A percentile compares a stretch with the other conserved stretches of the same genome.
These are phyloP conservation scores for Itoplectis maculator DNA, from an alignment of 2,888 invertebrate genomes.

Conservation along the genomic window DNA sequence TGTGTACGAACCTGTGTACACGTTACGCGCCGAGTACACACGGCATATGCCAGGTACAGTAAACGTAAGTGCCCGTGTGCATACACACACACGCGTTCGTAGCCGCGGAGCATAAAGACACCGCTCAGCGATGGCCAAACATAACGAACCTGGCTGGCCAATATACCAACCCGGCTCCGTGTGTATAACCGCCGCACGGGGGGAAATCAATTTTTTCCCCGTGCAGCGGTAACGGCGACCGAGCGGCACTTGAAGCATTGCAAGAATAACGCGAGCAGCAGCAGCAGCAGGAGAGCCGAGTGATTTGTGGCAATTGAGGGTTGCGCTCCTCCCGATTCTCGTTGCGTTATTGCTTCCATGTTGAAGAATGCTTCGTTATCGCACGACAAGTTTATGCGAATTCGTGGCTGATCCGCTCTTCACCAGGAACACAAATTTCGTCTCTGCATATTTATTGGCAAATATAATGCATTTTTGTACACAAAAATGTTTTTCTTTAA, in stretches of 20 bases:
- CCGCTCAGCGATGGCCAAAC: slow-evolving; percentile 10
- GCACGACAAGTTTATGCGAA: neutral
- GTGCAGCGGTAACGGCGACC: neutral
- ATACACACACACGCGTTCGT: too few species aligned
- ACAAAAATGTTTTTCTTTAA: neutral
- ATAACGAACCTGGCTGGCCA: slow-evolving; percentile 17
- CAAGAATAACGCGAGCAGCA: neutral
- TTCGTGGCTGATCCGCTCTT: neutral
- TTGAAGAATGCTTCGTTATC: neutral
- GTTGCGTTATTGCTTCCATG: slow-evolving; percentile 1
- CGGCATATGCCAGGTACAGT: neutral
- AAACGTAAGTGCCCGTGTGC: neutral
- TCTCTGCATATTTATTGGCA: neutral
- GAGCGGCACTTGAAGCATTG: slow-evolving; percentile 2
- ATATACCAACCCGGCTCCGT: slow-evolving; percentile 11
- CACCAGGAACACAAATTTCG: neutral
- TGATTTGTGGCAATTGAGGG: neutral
- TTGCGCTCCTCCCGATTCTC: neutral
- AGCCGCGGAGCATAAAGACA: slow-evolving; percentile 22
- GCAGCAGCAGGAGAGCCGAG: neutral
- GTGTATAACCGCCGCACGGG: neutral
- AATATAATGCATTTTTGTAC: neutral
- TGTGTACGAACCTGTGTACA: neutral
- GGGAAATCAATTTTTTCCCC: slow-evolving; percentile 13
- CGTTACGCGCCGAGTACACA: neutral